Base-by-base conservation (phyloP, 1,140 invertebrate species). In the Bombus waltoni region DNA sequence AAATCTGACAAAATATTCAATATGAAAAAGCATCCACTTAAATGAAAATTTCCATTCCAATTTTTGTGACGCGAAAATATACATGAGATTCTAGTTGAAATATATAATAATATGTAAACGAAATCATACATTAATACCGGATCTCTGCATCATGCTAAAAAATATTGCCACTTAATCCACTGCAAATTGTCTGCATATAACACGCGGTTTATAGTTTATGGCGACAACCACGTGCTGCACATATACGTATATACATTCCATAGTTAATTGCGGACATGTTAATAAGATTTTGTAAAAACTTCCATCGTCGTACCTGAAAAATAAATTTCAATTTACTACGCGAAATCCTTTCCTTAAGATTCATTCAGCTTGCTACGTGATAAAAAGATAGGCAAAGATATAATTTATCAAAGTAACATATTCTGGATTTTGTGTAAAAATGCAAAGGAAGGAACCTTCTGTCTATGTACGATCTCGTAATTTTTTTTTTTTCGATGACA, bases 91-190 rank as follows among this genome's bases (percentile, higher is more conserved):
- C 11, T 25, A 75, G 57, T 57, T 53, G 22, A 53, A 75, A 57
- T 25, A 35, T 73, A 73, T n/a, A 68, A 68, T 68, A 22, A 68
- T 73, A 15, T 40, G 28, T 2, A 74, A 32, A 53, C 38, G 18
- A 38, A 65, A 66, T 59, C 35, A 38, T 32, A 47, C 25, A 28
- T 35, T 28, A 66, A 68, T 47, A 65, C 1, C 18, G n/a, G 28
- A 47, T 35, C 62, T 35, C 42, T 68, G 32, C 35, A 35, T 68
- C 62, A n/a, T 8, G n/a, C 5, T 68, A 32, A 44, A 71, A 70
- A 38, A 80, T 80, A 80, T 80, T 80, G 35, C 66, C 44, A 53
- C 18, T 80, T 80, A 80, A 80, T 80, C 66, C 75, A 59, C 10
- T 18, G 25, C 44, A 10, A 68, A 70, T 47, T 32, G 35, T n/a